A percentile compares a stretch with the other conserved stretches of the same genome.
phyloP scores from a whole-genome alignment of 2,113 vertebrate species.

The Osmerus eperlanus region DNA sequence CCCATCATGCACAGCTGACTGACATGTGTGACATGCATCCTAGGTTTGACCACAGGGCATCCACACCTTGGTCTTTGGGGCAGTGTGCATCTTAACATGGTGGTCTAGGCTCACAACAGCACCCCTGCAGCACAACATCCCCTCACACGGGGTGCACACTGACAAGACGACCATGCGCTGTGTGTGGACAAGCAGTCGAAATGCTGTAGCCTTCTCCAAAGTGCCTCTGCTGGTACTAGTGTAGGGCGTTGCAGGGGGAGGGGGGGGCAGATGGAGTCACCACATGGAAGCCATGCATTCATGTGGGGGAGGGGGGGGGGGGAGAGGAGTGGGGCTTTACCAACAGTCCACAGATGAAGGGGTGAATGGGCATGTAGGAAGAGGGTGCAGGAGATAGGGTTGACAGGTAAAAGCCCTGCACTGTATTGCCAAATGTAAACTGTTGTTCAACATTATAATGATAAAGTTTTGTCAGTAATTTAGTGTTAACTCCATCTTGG shows the following conservation, averaged over 20 bases:
- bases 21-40: constrained; percentile 38
- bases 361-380: constrained; percentile 31
- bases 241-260: constrained; percentile 11
- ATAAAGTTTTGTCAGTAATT: not conserved
- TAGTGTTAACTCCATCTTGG: too few relatives aligned
- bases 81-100: constrained; percentile 13
- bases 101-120: constrained; percentile 18
- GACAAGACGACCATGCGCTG: constrained; percentile 49
- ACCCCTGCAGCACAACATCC: constrained; percentile 15
- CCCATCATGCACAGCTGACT: constrained; percentile 10
- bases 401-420: constrained; percentile 54
- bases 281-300: constrained; percentile 74
- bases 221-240: constrained; percentile 34
- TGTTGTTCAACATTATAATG: too few relatives aligned
- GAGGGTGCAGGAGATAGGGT: constrained; percentile 22
- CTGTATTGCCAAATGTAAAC: constrained; percentile 66
- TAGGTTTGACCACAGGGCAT: constrained; percentile 17
- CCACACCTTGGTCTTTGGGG: constrained; percentile 12
- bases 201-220: constrained; percentile 41
- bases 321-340: constrained; percentile 23
- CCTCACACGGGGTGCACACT: constrained; percentile 28
- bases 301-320: not conserved
- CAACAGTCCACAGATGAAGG: constrained; percentile 57
- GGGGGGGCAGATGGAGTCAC: constrained; percentile 59
- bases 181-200: constrained; percentile 39